Base-by-base conservation (phyloP, 2,113 vertebrate genomes). In the Malaclemys terrapin region DNA sequence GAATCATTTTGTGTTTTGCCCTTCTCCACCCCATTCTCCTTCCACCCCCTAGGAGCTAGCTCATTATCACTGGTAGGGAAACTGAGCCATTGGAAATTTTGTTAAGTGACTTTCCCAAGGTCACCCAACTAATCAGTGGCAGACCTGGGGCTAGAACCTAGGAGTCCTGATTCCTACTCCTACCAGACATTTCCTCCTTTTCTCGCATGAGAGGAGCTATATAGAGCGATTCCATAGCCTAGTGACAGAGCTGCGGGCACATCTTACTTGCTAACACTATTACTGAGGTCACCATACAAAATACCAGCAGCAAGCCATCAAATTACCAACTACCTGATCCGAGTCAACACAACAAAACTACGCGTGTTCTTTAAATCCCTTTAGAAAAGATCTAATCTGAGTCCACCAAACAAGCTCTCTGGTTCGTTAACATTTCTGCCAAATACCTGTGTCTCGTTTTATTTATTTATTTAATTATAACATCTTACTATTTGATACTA, bases 251-350 rank as follows among this genome's bases (percentile, higher is more conserved):
- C 31, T 45, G 91, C 79, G 49, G 89, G 93, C 19, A 47, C 3
- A 84, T 89, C 31, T n/a, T 5, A 3, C 45, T 91, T 1, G 54
- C 75, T 80, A 88, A n/a, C 65, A 93, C 84, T 90, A 7, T 19
- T 94, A 89, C 56, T 54, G 17, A 91, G 89, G 91, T 83, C 83
- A 22, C 88, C 97, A 89, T 88, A 93, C 93, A 87, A 38, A 83
- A 82, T 50, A n/a, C 6, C 69, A 4, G 22, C 17, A 69, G 17
- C 65, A n/a, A n/a, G 65, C 65, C 19, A 9, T 8, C 35, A 69
- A 9, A 13, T n/a, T 19, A 69, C 35, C 65, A 69, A 69, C 17
- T 19, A n/a, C 17, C 35, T n/a, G 65, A 69, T 69, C 62, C 17
- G 8, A 69, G 35, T n/a, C 17, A 69, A 31, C 35, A 20, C 35